Percentiles rank a stretch among this genome's conserved stretches.
Evolutionary conservation across 2,113 vertebrate species (phyloP).

Genomic region (Syrrhaptes paradoxus): DNA sequence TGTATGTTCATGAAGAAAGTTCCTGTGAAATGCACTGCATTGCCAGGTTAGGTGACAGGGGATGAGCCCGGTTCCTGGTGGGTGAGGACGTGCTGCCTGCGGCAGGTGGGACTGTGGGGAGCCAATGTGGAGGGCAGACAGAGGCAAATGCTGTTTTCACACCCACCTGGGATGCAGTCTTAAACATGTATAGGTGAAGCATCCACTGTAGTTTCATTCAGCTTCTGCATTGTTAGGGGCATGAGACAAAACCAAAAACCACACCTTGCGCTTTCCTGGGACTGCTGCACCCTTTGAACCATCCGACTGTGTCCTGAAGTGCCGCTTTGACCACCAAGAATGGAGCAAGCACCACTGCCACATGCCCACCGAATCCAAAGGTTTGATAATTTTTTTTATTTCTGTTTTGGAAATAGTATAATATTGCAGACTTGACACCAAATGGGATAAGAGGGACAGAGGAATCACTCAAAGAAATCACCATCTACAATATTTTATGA

Average conservation of each 20-base stretch:
- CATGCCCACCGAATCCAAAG: background rate
- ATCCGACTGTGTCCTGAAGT: background rate
- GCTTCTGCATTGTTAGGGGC: background rate
- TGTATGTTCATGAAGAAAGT: background rate
- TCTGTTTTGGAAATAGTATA: background rate
- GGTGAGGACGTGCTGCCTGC: accelerated
- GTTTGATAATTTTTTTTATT: background rate
- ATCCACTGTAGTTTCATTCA: background rate
- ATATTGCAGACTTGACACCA: background rate
- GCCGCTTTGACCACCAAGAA: accelerated
- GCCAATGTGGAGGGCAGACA: background rate
- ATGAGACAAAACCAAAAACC: background rate
- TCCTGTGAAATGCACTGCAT: background rate
- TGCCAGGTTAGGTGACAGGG: background rate
- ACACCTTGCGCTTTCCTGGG: background rate
- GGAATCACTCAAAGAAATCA: background rate
- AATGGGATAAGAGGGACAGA: background rate
- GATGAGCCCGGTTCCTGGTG: accelerated
- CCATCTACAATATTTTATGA: background rate
- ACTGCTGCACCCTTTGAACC: background rate
- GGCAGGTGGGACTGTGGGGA: background rate
- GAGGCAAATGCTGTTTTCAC: background rate
- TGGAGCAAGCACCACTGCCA: background rate
- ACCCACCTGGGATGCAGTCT: accelerated
- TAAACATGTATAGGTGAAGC: background rate